Base-by-base conservation (phyloP, 2,797 vertebrate genomes). In the Onychomys arenicola region DNA sequence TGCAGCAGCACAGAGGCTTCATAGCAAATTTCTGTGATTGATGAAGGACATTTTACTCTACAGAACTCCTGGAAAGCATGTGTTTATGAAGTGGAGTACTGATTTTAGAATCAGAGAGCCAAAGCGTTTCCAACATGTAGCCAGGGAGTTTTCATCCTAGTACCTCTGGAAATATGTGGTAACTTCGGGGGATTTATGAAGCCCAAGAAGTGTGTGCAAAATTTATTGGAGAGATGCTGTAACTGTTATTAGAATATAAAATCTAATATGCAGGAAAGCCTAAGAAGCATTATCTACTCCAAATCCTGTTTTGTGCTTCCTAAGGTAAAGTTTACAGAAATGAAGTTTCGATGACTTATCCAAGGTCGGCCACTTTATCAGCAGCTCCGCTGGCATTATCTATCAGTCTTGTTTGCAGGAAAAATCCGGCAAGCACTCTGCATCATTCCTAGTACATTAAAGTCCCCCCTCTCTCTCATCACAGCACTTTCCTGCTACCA, bases 1-100 rank as follows among this genome's bases (percentile, higher is more conserved):
- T 71, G 90, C 63, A 46, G 97, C 75, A 90, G 93, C 86, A 90
- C 34, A 94, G 17, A 65, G 13, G 55, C 76, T 96, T 85, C 65
- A 61, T 43, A 34, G 0, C 11, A 21, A 86, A 34, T 88, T 89
- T 78, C 69, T 65, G 75, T 93, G 89, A 95, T 55, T 93, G 84
- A 91, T 91, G 83, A 92, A 96, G 59, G 78, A 4, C 1, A 69
- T 69, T 95, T 89, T 94, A 73, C 55, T 90, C 16, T 52, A 91
- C 90, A 86, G 59, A 84, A 93, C 40, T 61, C 90, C 73, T 89
- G 43, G 21, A 93, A 97, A 91, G 17, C 5, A 77, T 19, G 9
- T 61, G 77, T 96, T 91, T 94, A 57, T 34, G 89, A 92, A 84
- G 61, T 57, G 0, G 23, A 11, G 14, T 69, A 93, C 11, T 71